A percentile compares a stretch with the other conserved stretches of the same genome.
Conservation (phyloP, 2,888 invertebrate genomes). For the Sinhomidia bicolor region DNA sequence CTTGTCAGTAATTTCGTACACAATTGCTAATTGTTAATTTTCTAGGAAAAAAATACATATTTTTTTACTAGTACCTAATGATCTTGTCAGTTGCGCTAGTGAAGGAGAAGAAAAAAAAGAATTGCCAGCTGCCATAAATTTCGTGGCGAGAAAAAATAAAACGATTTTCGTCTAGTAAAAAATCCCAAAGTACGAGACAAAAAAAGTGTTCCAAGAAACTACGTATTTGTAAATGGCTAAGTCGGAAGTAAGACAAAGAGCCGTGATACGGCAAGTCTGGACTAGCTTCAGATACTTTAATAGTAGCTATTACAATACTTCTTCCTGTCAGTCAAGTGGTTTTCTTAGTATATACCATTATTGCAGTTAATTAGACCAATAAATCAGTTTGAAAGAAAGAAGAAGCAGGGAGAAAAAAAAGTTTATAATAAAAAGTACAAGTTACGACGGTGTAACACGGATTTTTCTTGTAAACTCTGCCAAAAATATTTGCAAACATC, state of each 20-base stretch:
- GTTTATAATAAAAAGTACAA: conserved; percentile 24
- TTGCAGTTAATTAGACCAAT: conserved; percentile 26
- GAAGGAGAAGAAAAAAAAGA: background rate
- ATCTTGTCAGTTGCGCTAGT: no score
- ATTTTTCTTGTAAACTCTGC: conserved; percentile 37
- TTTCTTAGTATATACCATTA: conserved; percentile 39
- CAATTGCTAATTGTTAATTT: no score
- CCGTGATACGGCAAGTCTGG: conserved; percentile 63
- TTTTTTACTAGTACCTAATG: no score
- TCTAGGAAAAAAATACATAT: no score
- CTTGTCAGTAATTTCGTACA: no score
- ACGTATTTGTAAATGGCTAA: conserved; percentile 62
- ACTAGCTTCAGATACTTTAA: conserved; percentile 49
- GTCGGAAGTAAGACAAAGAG: conserved; percentile 26
- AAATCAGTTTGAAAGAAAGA: conserved; percentile 35
- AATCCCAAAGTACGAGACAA: background rate
- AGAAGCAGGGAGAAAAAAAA: background rate
- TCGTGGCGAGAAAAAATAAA: background rate
- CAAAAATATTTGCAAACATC: background rate
- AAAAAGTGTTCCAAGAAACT: conserved; percentile 19
- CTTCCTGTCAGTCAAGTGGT: conserved; percentile 41
- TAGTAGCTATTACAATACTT: conserved; percentile 35
- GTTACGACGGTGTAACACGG: conserved; percentile 35
- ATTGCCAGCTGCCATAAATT: background rate
- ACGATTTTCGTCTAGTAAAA: background rate